phyloP scores from a whole-genome alignment of 2,797 vertebrate species.

The Capromys pilorides region DNA sequence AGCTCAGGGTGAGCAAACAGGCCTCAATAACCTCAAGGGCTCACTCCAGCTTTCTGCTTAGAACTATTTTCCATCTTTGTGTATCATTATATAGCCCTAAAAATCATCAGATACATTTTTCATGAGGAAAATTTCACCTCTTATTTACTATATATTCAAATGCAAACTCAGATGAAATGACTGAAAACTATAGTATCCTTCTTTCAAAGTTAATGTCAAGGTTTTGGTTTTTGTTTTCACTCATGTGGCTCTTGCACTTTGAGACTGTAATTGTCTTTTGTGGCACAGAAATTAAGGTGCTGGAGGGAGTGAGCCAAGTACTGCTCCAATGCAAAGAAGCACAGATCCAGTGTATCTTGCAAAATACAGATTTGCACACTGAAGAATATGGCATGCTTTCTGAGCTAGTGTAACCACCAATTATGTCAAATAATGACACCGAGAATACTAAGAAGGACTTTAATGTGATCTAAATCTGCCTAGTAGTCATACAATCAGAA shows the following conservation, averaged over 20 bases:
- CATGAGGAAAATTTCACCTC: not conserved
- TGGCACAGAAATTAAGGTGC: constrained; percentile 65
- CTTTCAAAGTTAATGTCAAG: constrained; percentile 68
- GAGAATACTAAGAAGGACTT: not conserved
- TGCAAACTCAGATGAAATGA: constrained; percentile 55
- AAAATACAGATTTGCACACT: not conserved
- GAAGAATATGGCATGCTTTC: not conserved
- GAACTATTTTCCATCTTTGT: not conserved
- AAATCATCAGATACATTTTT: not conserved
- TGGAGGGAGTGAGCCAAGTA: constrained; percentile 10
- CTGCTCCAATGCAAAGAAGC: constrained; percentile 61
- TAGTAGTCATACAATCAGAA: not conserved
- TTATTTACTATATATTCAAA: constrained; percentile 52
- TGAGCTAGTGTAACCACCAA: not conserved
- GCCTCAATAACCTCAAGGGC: not conserved
- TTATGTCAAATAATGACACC: constrained; percentile 11
- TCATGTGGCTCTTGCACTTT: constrained; percentile 53
- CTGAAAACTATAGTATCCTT: constrained; percentile 45
- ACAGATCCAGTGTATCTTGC: not conserved
- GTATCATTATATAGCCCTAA: not conserved
- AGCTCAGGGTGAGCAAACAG: not conserved
- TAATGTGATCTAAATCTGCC: not conserved
- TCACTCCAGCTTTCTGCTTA: not conserved
- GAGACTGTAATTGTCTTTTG: constrained; percentile 63
- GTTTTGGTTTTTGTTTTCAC: constrained; percentile 34